Conservation (phyloP, 23 tunicate genomes). For the Styela clava region DNA sequence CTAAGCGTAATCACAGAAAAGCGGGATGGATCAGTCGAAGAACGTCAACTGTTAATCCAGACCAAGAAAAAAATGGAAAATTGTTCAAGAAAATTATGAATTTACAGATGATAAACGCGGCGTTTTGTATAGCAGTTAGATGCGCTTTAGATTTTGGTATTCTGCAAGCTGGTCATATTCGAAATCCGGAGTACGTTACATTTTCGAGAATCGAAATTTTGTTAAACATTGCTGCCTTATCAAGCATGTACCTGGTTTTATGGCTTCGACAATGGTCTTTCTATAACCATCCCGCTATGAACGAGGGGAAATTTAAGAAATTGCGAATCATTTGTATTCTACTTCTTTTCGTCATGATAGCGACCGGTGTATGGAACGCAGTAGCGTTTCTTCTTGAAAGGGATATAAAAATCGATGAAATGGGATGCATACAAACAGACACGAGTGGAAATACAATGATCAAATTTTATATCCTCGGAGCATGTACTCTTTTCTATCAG, state of each 20-base stretch:
- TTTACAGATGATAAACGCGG: neutral
- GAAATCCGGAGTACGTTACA: constrained; percentile 7
- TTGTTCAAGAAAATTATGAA: constrained; percentile 6
- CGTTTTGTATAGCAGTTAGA: neutral
- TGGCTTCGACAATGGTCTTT: constrained; percentile 24
- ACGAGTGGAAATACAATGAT: neutral
- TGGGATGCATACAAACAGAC: constrained; percentile 1
- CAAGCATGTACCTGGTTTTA: constrained; percentile 11
- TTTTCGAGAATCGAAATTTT: constrained; percentile 9
- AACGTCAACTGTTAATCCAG: neutral
- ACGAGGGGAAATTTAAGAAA: neutral
- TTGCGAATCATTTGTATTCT: neutral
- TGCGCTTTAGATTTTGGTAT: neutral
- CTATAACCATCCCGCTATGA: constrained; percentile 5
- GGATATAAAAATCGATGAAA: neutral
- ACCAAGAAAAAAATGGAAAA: constrained; percentile 6
- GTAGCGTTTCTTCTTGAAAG: constrained; percentile 7
- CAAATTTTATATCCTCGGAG: constrained; percentile 16
- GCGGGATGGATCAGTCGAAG: neutral
- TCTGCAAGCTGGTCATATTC: constrained; percentile 1
- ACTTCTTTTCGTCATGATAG: constrained; percentile 1
- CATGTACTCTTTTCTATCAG: constrained; percentile 13
- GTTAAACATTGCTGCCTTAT: constrained; percentile 17
- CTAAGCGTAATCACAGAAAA: neutral
- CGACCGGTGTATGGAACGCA: constrained; percentile 18